Conservation (phyloP, 2,888 invertebrate genomes). For the Trachelus stipa region DNA sequence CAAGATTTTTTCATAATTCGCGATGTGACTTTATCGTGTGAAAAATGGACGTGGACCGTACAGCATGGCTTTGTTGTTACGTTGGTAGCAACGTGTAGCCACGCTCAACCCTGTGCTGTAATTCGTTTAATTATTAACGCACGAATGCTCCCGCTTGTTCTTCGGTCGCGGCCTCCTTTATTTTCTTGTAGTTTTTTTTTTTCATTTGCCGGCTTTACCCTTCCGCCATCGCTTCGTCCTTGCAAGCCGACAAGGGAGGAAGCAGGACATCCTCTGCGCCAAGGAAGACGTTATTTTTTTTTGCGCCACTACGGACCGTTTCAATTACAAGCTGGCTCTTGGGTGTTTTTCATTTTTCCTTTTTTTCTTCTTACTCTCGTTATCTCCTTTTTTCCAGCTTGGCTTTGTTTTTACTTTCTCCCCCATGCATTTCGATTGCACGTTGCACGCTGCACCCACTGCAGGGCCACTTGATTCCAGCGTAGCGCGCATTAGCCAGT, state of each 20-base stretch:
- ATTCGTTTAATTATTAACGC: slow-evolving; percentile 9
- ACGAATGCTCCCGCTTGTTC: not conserved
- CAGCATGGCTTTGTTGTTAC: not conserved
- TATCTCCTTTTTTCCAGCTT: not conserved
- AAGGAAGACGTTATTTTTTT: not conserved
- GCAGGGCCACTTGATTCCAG: not conserved
- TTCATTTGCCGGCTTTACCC: not conserved
- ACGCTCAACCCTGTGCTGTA: not conserved
- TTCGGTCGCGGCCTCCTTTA: not conserved
- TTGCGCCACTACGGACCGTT: not conserved
- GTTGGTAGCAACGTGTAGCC: not conserved
- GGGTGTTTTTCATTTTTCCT: not conserved
- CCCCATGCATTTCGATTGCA: not conserved
- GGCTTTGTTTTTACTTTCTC: not conserved
- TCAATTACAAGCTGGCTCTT: not conserved
- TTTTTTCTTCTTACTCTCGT: not conserved
- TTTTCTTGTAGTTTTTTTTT: not conserved
- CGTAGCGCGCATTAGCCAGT: not conserved
- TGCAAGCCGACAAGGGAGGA: not conserved
- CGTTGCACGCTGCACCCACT: not conserved
- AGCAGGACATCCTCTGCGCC: not conserved
- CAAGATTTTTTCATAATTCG: not conserved
- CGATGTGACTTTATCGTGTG: not conserved
- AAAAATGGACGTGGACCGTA: not conserved
- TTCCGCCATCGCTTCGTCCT: not conserved